Evolutionary conservation across 2,797 vertebrate genomes (phyloP).

Genomic region (Sparidentex hasta): DNA sequence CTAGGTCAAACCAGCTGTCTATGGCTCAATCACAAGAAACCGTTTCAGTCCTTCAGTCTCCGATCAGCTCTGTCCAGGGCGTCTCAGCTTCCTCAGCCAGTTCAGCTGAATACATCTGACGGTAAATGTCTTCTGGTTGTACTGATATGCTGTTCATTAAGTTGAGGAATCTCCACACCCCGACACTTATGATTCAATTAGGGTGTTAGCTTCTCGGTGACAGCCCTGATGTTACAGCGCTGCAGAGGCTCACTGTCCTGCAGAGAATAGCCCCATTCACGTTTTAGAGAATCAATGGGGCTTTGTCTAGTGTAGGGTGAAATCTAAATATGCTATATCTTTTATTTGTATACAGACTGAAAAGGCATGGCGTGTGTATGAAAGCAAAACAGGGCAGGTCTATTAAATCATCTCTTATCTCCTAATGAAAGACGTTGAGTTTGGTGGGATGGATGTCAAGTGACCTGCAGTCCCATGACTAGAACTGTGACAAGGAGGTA

Average conservation of each 20-base stretch:
- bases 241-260: conserved; percentile 8
- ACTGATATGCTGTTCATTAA: conserved; percentile 40
- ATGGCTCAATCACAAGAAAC: not conserved
- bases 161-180: conserved; percentile 60
- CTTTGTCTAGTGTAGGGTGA: conserved; percentile 2
- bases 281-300: conserved; percentile 11
- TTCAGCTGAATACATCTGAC: conserved; percentile 39
- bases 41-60: not conserved
- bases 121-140: conserved; percentile 29
- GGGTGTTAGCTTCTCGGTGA: conserved; percentile 19
- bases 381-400: conserved; percentile 33
- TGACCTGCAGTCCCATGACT: conserved; percentile 79
- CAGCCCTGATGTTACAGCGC: conserved; percentile 9
- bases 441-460: conserved; percentile 61
- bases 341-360: conserved; percentile 1
- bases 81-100: not conserved
- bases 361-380: not conserved
- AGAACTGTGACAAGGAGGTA: not conserved
- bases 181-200: conserved; percentile 62
- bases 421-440: conserved; percentile 75
- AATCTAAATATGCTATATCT: not conserved
- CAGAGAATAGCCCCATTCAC: conserved; percentile 45
- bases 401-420: conserved; percentile 61
- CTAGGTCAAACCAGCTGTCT: conserved; percentile 4
- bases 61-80: not conserved